Base-by-base conservation (phyloP, 1,140 invertebrate genomes). In the Spodoptera frugiperda region DNA sequence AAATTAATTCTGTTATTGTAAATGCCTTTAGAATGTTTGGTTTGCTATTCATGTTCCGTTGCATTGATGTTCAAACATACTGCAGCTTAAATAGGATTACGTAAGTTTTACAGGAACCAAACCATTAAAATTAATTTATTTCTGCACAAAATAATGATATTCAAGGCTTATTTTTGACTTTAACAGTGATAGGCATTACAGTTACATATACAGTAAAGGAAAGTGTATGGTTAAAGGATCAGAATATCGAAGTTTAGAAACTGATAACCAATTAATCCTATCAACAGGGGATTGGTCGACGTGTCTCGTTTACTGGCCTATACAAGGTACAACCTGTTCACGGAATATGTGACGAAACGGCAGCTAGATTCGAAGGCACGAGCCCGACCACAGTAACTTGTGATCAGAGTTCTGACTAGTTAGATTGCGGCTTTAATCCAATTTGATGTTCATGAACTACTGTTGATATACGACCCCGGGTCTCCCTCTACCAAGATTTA, bases 381-480 rank as follows among this genome's bases (percentile, higher is more conserved):
- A 59, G 67, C 51, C 65, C 14, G 55, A 39, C 65, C 51, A 57
- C 67, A 49, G 57, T 65, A 81, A 78, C 79, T 78, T 78, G 72
- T 72, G 72, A 78, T 78, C 74, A 68, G 71, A 76, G 73, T 78
- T 72, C 54, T 51, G 73, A 67, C 72, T 82, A 76, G 81, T 82
- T 79, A 75, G 77, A 77, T 80, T 80, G 78, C 63, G 78, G 78
- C 44, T 80, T 80, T 80, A 77, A 82, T 80, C 76, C 75, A 78
- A 80, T 82, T 76, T 74, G 70, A 73, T 73, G 77, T 81, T 81
- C 67, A 77, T 79, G 75, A 82, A 82, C 77, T 82, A 74, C 61
- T 82, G 71, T 76, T 79, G 75, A 79, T 78, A 70, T 67, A 76
- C 51, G 46, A 63, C 33, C 55, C 51, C n/a, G 39, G 54, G 51